These are phyloP conservation scores for Cantharis rustica DNA, from an alignment of 2,888 invertebrate species.

Conservation along the genomic window DNA sequence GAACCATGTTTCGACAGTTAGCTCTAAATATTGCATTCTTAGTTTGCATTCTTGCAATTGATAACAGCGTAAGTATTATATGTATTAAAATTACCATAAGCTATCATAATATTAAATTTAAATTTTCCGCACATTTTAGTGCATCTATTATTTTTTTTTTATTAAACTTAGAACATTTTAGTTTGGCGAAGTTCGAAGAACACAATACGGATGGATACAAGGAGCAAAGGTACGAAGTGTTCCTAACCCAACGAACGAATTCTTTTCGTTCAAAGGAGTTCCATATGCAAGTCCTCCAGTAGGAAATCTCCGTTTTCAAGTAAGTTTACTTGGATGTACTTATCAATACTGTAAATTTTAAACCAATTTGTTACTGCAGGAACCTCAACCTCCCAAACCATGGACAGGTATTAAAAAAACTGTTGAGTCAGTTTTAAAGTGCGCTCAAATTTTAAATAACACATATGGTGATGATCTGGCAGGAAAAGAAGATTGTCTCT, in stretches of 20 bases:
- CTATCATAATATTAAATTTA: too few relatives aligned
- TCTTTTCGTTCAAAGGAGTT: background rate
- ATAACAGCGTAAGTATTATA: background rate
- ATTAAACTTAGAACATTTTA: background rate
- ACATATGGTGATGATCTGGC: constrained; percentile 5
- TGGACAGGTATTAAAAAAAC: constrained; percentile 8
- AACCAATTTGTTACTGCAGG: background rate
- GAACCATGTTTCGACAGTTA: background rate
- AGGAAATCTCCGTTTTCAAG: background rate
- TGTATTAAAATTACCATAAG: background rate
- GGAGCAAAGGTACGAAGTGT: background rate
- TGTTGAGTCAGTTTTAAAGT: background rate
- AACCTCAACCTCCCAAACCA: background rate
- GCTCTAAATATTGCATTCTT: background rate
- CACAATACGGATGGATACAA: background rate
- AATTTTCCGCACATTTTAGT: too few relatives aligned
- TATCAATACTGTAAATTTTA: background rate
- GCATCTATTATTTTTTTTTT: too few relatives aligned
- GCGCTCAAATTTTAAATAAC: constrained; percentile 8
- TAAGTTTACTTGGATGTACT: background rate
- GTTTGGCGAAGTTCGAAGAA: background rate
- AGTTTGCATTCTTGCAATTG: background rate
- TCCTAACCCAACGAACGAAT: background rate
- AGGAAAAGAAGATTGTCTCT: constrained; percentile 22
- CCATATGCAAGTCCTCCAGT: constrained; percentile 1